Base-by-base conservation (phyloP, 2,888 invertebrate genomes). In the Caenorhabditis doughertyi region DNA sequence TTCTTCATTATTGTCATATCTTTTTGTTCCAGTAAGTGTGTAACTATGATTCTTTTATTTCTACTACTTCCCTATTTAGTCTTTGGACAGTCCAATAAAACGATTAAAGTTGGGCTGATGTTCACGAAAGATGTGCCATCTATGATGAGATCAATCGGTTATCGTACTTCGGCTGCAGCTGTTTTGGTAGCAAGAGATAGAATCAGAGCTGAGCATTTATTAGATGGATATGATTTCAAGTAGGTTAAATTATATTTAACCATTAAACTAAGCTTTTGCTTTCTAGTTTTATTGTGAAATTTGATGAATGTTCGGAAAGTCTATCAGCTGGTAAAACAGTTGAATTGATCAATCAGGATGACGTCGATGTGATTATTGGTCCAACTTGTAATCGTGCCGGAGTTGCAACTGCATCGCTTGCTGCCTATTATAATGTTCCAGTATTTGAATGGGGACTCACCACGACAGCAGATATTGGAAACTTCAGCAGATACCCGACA, bases 371-470 rank as follows among this genome's bases (percentile, higher is more conserved):
- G 21, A 84, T 89, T n/a, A 77, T 89, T 25, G 89, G 89, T 0
- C 89, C 89, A n/a, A 85, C 87, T 9, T 89, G 89, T 65, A 88
- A 84, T 51, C 84, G 88, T 79, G 87, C 86, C 4, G 87, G 85
- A 13, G 56, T 82, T 0, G 74, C 70, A 2, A 83, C 83, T 4
- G 86, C 82, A 0, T 53, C 73, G 16, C 29, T 87, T 5, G 81
- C 81, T 25, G 68, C 81, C 2, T 84, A 64, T 74, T 84, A 85
- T 60, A 76, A 85, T 53, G 62, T 81, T 8, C 85, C 85, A 23
- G 60, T 82, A 9, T 84, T 76, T 42, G 47, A 73, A 42, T 85
- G 85, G 85, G 85, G 85, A 11, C 67, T 84, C 21, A 82, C 82
- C 0, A 81, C 84, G 0, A 71, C 83, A 9, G 64, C 67, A 11